Conservation (phyloP, 2,797 vertebrate species). For the Phalanger gymnotis region DNA sequence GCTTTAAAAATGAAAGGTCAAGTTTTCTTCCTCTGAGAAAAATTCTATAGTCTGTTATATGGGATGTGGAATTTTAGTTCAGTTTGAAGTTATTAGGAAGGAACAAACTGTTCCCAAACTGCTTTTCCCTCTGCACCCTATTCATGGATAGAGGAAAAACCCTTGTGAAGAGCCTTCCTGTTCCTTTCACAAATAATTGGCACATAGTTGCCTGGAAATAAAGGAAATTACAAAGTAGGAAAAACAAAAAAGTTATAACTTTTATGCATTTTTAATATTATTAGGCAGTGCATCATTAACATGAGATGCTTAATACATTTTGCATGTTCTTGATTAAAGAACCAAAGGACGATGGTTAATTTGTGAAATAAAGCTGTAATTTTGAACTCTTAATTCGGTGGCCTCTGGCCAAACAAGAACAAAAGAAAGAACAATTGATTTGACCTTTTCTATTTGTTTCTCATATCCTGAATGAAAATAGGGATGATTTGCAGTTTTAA, state of each 20-base stretch:
- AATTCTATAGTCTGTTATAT: background rate
- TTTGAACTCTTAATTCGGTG: slow-evolving; percentile 53
- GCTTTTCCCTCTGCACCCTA: rapidly evolving
- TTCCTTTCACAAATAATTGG: background rate
- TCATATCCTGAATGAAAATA: background rate
- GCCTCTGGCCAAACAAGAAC: slow-evolving; percentile 19
- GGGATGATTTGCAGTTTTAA: slow-evolving; percentile 62
- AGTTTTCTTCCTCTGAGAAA: background rate
- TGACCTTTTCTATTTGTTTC: background rate
- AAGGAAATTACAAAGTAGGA: rapidly evolving
- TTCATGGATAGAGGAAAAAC: background rate
- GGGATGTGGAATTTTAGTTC: background rate
- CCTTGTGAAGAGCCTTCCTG: background rate
- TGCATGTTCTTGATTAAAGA: slow-evolving; percentile 15
- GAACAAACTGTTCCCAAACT: rapidly evolving
- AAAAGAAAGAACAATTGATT: background rate
- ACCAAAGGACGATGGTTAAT: slow-evolving; percentile 45
- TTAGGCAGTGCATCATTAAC: background rate
- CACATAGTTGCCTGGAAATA: background rate
- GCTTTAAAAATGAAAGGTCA: background rate
- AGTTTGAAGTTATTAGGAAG: background rate
- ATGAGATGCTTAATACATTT: background rate
- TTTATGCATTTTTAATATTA: background rate
- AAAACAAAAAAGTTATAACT: background rate
- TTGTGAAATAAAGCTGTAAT: slow-evolving; percentile 27